Evolutionary conservation across 1,140 invertebrate genomes (phyloP), one percentile per base, ranked within the genome.

Genomic region (Zeugodacus cucurbitae): DNA sequence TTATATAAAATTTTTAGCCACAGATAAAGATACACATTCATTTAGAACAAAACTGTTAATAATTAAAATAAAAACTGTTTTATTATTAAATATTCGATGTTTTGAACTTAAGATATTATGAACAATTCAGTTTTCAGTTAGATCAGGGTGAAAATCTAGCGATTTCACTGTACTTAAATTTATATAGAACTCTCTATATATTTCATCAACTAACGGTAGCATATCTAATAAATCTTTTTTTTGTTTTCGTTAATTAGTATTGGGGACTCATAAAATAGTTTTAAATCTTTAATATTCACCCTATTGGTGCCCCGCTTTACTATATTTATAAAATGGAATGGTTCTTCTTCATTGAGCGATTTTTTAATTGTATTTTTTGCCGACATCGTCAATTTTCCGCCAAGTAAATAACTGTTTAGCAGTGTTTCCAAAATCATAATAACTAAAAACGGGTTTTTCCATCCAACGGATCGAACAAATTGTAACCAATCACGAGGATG

Each of bases 401-500:
- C 78, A 88, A 1, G 59, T 44, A 54, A 88, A 88, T 37, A 58
- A 58, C 22, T 34, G 41, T 57, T 88, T 88, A 57, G 62, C 41
- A 82, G 70, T 34, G 32, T 32, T 41, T 58, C 70, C 58, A 88
- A 88, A 85, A 59, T 88, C 54, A 82, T 74, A n/a, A 17, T 44
- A 67, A 74, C 64, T 26, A 41, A 20, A 74, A 88, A 74, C 14
- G 26, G 26, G 10, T 26, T 70, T 88, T 88, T 88, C 22, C 20
- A 48, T 88, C 87, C 64, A 74, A 62, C 32, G 48, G 64, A 44
- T 48, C 89, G 58, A 59, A 90, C 82, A 22, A 89, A 88, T 82
- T 88, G 74, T 37, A 44, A 82, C 34, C 74, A 82, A 44, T 82
- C 74, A 17, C 88, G 85, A 58, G 89, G 89, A 70, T 89, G 89